These are phyloP conservation scores for Himalopsyche japonica DNA, from an alignment of 2,888 invertebrate genomes.

Conservation along the genomic window DNA sequence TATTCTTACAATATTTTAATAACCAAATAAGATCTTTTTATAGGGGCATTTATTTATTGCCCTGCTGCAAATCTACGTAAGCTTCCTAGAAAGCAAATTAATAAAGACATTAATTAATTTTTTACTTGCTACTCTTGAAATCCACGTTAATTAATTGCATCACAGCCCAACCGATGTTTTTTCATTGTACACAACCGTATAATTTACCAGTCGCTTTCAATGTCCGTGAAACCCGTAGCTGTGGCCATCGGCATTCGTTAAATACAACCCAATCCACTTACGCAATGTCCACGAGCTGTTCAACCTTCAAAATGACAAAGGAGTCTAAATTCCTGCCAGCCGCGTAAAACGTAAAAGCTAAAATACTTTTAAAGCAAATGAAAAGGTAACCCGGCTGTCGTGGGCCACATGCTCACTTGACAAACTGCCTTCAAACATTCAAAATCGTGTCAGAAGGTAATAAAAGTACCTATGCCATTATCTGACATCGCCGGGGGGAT, in stretches of 20 bases:
- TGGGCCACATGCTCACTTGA: background rate
- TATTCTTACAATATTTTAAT: no score
- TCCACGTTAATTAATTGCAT: background rate
- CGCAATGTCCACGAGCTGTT: background rate
- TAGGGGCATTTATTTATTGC: no score
- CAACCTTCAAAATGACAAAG: background rate
- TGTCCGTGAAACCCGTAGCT: background rate
- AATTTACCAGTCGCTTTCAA: background rate
- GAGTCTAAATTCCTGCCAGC: background rate
- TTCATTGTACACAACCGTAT: background rate
- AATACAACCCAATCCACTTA: background rate
- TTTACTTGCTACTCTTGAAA: no score
- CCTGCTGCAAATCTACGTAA: no score
- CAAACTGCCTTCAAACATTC: conserved; percentile 14
- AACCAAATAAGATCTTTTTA: no score
- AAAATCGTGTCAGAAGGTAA: background rate
- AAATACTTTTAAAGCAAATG: background rate
- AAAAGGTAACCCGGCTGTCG: background rate
- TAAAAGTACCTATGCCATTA: background rate
- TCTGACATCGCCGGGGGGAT: background rate
- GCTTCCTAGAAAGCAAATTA: no score
- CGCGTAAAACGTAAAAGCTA: background rate
- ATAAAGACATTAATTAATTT: no score
- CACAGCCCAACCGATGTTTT: background rate
- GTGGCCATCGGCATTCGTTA: background rate